Evolutionary conservation across 2,888 invertebrate genomes (phyloP), one percentile per base, ranked within the genome.

Genomic region (Ferrisia virgata): DNA sequence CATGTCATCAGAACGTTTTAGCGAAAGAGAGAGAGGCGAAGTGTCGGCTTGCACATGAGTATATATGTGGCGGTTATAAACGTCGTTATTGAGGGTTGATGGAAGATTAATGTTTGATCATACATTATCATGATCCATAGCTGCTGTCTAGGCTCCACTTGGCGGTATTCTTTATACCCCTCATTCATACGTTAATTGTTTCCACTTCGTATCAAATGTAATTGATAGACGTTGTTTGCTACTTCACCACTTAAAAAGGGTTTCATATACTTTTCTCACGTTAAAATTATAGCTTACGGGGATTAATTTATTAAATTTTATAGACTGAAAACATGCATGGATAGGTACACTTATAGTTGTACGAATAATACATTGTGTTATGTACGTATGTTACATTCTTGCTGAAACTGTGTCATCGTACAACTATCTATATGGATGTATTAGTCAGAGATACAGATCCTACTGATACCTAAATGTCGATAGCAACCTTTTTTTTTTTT

Each of bases 101-200:
- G 58, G 82, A 82, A 82, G 82, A 82, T 82, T 82, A 82, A 82
- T 82, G 82, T 82, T 80, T 36, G 82, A 82, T 82, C 82, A 82
- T 82, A 82, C 82, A 82, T 82, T 82, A 82, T 82, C 82, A 82
- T 82, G 82, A 82, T 82, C 82, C 82, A 82, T 82, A 82, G 82
- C 82, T 82, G 82, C 82, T 82, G 82, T 82, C 82, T 82, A 31
- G 58, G 64, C 72, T 76, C 36, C 82, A 39, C 82, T 58, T 36
- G 43, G 53, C 31, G 58, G 58, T 39, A 31, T 82, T 64, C 82
- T 82, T 64, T 36, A 36, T 64, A 82, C 58, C 36, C 64, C 31
- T 58, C 64, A 64, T 64, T 31, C 39, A 82, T 64, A 82, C 82
- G 39, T 82, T 82, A 82, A 82, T 82, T 82, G 82, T 82, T 82